These are phyloP conservation scores for Ormia ochracea DNA, from an alignment of 2,888 invertebrate species.

Conservation along the genomic window DNA sequence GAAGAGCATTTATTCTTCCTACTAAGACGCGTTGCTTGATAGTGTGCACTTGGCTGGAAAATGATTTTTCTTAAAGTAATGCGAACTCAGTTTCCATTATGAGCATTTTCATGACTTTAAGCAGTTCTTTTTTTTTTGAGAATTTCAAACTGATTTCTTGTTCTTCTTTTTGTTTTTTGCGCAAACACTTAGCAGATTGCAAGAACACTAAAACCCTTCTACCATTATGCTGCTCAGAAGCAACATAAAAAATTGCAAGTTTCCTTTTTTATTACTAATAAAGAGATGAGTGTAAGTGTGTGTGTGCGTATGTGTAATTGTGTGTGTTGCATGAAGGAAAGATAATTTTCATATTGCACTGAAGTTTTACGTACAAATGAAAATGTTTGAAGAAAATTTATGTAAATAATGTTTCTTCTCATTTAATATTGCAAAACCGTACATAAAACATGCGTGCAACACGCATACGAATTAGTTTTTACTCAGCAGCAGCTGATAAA, in stretches of 20 bases:
- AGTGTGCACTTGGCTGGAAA: too few species aligned
- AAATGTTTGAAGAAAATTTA: constrained; percentile 23
- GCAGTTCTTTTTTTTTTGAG: not conserved
- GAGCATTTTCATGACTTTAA: not conserved
- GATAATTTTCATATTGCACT: constrained; percentile 30
- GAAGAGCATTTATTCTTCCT: too few species aligned
- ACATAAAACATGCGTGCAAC: constrained; percentile 48
- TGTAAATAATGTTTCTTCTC: constrained; percentile 15
- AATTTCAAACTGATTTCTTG: not conserved
- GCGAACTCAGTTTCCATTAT: too few species aligned
- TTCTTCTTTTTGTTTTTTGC: not conserved
- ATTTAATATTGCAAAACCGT: constrained; percentile 22
- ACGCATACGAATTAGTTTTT: constrained; percentile 55
- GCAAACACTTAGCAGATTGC: not conserved
- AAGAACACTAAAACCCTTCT: not conserved
- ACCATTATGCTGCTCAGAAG: not conserved
- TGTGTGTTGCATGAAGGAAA: constrained; percentile 10
- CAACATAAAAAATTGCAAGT: not conserved
- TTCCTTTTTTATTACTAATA: not conserved
- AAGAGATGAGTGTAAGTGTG: not conserved
- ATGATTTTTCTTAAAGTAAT: too few species aligned
- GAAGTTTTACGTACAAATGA: not conserved
- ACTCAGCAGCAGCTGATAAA: not conserved
- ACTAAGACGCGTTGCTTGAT: too few species aligned
- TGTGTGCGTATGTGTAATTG: not conserved